Percentiles rank a stretch among this genome's conserved stretches.
Conservation (phyloP, 1,140 invertebrate genomes). For the Bombus cullumanus region DNA sequence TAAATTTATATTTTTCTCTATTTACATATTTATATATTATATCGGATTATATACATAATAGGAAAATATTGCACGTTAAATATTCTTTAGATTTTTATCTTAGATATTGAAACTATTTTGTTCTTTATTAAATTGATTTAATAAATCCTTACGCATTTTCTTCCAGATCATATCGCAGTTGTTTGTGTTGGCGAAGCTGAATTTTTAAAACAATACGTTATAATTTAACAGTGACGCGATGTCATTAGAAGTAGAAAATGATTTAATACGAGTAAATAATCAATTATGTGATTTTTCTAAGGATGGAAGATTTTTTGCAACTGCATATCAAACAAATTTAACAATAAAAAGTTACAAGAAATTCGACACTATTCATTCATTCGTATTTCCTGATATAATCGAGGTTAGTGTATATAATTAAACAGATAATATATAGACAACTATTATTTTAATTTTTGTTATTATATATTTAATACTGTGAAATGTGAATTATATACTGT, state of each 20-base stretch:
- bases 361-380: conserved; percentile 66
- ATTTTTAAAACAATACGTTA: neutral
- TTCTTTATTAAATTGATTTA: neutral
- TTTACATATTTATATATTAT: neutral
- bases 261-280: conserved; percentile 72
- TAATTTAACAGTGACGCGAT: neutral
- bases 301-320: conserved; percentile 75
- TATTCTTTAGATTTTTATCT: neutral
- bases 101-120: neutral
- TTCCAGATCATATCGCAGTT: neutral
- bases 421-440: conserved; percentile 2
- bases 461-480: conserved; percentile 8
- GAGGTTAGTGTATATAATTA: conserved; percentile 73
- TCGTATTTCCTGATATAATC: conserved; percentile 74
- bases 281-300: conserved; percentile 77
- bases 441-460: conserved; percentile 12
- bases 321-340: conserved; percentile 75
- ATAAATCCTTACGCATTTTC: neutral
- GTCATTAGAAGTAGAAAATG: conserved; percentile 3
- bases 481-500: neutral
- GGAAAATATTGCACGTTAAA: neutral
- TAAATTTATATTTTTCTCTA: neutral
- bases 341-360: conserved; percentile 69
- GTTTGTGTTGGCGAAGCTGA: conserved; percentile 21
- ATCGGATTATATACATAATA: neutral